These are phyloP conservation scores for Mantis religiosa DNA, from an alignment of 2,888 invertebrate species.

Conservation along the genomic window DNA sequence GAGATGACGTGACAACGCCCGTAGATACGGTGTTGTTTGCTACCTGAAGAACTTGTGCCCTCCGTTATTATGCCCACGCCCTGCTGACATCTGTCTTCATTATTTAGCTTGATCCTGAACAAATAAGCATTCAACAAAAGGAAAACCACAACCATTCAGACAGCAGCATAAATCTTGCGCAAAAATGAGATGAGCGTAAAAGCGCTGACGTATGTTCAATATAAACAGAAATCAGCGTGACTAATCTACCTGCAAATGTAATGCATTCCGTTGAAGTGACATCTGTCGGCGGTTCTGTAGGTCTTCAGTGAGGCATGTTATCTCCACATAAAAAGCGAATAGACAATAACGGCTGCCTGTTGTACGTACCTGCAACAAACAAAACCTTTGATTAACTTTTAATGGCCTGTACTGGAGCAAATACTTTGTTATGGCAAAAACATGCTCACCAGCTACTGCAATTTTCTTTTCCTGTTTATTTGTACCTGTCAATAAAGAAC, in stretches of 20 bases:
- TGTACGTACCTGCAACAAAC: background rate
- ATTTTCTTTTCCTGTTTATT: background rate
- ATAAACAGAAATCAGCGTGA: background rate
- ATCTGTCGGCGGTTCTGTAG: background rate
- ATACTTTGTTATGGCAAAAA: background rate
- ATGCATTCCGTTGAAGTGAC: background rate
- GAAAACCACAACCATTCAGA: background rate
- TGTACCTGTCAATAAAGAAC: background rate
- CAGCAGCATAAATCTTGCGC: background rate
- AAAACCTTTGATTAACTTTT: background rate
- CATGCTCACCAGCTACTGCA: background rate
- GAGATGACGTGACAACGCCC: background rate
- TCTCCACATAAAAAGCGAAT: background rate
- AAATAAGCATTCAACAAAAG: background rate
- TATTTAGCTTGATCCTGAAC: background rate
- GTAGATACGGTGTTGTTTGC: background rate
- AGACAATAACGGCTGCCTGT: background rate
- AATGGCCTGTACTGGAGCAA: background rate
- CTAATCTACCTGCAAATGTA: background rate
- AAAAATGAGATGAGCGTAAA: background rate
- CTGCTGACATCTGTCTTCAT: background rate
- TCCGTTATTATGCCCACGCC: background rate
- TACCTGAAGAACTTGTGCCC: background rate
- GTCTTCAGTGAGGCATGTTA: background rate
- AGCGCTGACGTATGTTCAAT: background rate